These are phyloP conservation scores for Macroglossus sobrinus DNA, from an alignment of 2,113 vertebrate genomes.

Conservation along the genomic window DNA sequence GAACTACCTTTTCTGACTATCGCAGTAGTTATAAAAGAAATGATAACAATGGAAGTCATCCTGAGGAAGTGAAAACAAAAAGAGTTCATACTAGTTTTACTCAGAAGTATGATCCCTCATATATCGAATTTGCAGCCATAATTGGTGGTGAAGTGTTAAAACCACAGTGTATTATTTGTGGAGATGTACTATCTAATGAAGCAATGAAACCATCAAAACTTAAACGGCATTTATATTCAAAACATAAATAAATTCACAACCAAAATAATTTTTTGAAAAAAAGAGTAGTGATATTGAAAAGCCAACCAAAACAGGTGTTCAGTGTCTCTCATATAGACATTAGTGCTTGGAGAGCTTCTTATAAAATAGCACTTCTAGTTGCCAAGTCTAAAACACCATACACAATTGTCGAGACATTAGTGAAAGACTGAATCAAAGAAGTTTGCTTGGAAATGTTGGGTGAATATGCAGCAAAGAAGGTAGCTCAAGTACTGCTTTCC, in stretches of 20 bases:
- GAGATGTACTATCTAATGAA: constrained; percentile 50
- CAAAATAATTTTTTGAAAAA: constrained; percentile 49
- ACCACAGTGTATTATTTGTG: constrained; percentile 51
- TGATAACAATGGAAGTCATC: neutral
- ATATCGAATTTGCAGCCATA: constrained; percentile 26
- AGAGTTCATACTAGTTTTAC: neutral
- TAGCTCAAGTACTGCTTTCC: constrained; percentile 36
- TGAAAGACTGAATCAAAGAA: constrained; percentile 40
- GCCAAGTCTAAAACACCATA: constrained; percentile 46
- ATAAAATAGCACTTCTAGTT: constrained; percentile 8
- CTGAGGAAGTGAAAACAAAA: neutral
- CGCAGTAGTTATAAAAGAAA: neutral
- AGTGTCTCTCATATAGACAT: constrained; percentile 27
- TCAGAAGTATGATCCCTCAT: constrained; percentile 42
- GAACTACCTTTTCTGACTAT: neutral
- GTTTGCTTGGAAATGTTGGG: constrained; percentile 53
- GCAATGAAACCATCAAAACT: constrained; percentile 61
- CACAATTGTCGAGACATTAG: constrained; percentile 30
- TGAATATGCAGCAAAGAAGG: constrained; percentile 43
- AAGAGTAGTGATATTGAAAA: constrained; percentile 48
- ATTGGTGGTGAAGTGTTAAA: constrained; percentile 35
- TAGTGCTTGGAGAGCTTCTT: constrained; percentile 32
- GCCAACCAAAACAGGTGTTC: neutral
- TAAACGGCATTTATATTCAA: constrained; percentile 53
- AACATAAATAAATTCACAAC: constrained; percentile 53